Conservation (phyloP, 30 jellyfish, hydroid and myxozoan genomes). For the Thelohanellus kitauei region DNA sequence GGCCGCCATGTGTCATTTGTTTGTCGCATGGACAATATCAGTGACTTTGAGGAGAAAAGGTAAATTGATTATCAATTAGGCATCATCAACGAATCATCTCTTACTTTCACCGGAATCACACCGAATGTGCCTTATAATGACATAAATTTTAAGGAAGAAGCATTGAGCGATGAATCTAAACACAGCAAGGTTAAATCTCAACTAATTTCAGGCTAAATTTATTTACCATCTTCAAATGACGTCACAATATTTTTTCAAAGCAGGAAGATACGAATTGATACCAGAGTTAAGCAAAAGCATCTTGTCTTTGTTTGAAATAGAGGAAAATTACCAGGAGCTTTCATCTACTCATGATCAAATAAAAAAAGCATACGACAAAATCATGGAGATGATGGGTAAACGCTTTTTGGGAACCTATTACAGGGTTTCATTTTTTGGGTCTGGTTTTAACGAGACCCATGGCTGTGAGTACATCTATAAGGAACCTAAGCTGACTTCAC, state of each 20-base stretch:
- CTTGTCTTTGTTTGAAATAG: constrained; percentile 50
- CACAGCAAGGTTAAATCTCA: too few relatives aligned
- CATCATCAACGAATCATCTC: too few relatives aligned
- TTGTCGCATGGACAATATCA: too few relatives aligned
- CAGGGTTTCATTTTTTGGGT: constrained; percentile 74
- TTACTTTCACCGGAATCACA: too few relatives aligned
- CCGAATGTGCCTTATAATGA: too few relatives aligned
- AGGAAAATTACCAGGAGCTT: constrained; percentile 33
- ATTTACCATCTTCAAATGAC: background rate
- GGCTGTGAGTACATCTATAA: constrained; percentile 78
- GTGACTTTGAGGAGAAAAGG: too few relatives aligned
- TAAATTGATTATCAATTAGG: too few relatives aligned
- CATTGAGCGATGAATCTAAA: too few relatives aligned
- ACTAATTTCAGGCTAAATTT: too few relatives aligned
- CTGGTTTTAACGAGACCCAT: constrained; percentile 61
- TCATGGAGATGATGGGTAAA: constrained; percentile 36
- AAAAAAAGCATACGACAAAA: constrained; percentile 44
- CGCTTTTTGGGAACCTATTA: constrained; percentile 55
- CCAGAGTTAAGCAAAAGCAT: constrained; percentile 52
- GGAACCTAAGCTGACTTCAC: constrained; percentile 73
- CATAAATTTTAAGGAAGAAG: too few relatives aligned
- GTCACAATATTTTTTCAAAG: constrained; percentile 1
- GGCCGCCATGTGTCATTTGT: too few relatives aligned
- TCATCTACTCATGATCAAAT: constrained; percentile 32
- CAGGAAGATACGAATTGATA: constrained; percentile 83